Percentiles rank a stretch among this genome's conserved stretches.
Evolutionary conservation across 2,888 invertebrate genomes (phyloP).

Genomic region (Drosophila kanekoi): DNA sequence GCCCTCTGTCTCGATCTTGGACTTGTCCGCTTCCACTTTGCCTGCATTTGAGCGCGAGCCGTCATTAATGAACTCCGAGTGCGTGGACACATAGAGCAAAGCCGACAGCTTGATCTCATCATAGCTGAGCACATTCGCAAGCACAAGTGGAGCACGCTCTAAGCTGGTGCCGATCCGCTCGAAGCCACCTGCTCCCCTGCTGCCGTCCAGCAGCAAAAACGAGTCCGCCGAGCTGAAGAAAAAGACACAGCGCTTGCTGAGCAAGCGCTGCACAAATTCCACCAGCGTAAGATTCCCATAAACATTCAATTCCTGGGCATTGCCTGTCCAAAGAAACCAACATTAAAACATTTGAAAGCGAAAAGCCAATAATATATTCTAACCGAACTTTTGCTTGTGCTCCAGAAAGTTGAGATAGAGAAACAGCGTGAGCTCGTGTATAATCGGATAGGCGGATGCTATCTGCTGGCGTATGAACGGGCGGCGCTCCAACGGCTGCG

Average conservation of each 20-base stretch:
- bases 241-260: slow-evolving; percentile 86
- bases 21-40: slow-evolving; percentile 79
- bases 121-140: slow-evolving; percentile 86
- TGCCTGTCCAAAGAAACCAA: slow-evolving; percentile 60
- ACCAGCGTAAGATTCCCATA: slow-evolving; percentile 85
- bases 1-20: slow-evolving; percentile 86
- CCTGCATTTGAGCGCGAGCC: slow-evolving; percentile 86
- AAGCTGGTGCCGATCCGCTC: slow-evolving; percentile 86
- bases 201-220: slow-evolving; percentile 84
- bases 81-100: slow-evolving; percentile 86
- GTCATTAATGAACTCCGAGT: slow-evolving; percentile 87
- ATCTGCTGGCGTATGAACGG: slow-evolving; percentile 78
- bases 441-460: slow-evolving; percentile 88
- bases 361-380: slow-evolving; percentile 19
- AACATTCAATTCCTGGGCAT: slow-evolving; percentile 78
- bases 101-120: slow-evolving; percentile 87
- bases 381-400: slow-evolving; percentile 86
- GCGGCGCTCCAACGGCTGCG: slow-evolving; percentile 76
- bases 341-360: not conserved
- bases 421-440: slow-evolving; percentile 88
- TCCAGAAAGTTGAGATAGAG: slow-evolving; percentile 88
- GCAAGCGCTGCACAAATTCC: slow-evolving; percentile 86
- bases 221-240: slow-evolving; percentile 85
- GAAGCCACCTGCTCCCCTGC: slow-evolving; percentile 85
- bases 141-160: slow-evolving; percentile 85